Conservation (phyloP, 2,797 vertebrate species). For the Pseudocheirus occidentalis region DNA sequence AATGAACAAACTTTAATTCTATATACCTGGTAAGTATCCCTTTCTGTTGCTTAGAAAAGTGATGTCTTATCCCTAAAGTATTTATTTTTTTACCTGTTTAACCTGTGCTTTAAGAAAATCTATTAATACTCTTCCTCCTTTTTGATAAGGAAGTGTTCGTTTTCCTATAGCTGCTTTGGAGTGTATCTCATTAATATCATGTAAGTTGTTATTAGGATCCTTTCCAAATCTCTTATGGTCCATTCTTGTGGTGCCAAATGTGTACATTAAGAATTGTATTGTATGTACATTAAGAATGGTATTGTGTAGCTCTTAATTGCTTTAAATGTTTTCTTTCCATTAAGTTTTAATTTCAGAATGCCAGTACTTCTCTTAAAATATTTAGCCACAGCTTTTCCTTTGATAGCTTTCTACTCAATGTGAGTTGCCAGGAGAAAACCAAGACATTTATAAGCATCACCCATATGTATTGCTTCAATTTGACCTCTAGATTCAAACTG, state of each 20-base stretch:
- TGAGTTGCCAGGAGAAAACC: neutral
- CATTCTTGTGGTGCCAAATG: neutral
- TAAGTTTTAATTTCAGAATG: neutral
- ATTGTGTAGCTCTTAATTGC: neutral
- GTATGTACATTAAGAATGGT: neutral
- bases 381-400: neutral
- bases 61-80: neutral
- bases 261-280: neutral
- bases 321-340: neutral
- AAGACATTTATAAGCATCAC: neutral
- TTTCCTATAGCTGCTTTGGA: neutral
- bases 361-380: neutral
- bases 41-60: neutral
- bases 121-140: neutral
- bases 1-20: neutral
- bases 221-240: neutral
- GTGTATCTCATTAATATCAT: neutral
- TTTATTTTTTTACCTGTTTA: neutral
- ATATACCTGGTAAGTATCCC: neutral
- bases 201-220: neutral
- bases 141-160: neutral
- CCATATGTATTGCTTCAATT: neutral
- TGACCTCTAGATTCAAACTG: neutral
- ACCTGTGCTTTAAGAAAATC: neutral
- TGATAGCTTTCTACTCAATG: neutral